A percentile compares a stretch with the other conserved stretches of the same genome.
Evolutionary conservation across 1,140 invertebrate genomes (phyloP).

Genomic region (Drosophila lini): DNA sequence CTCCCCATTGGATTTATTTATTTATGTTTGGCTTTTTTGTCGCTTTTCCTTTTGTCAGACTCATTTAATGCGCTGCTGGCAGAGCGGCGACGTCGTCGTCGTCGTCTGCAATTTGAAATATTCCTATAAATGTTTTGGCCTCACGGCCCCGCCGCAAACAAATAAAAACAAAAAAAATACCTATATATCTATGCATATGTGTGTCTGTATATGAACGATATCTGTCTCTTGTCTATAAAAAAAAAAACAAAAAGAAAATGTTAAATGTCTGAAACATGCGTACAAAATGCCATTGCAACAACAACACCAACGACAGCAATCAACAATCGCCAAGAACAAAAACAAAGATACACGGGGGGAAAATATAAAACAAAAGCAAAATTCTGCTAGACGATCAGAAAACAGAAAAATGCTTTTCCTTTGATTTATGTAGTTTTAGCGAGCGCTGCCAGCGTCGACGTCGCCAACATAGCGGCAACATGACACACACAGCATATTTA

Average conservation of each 20-base stretch:
- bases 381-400: slow-evolving; percentile 45
- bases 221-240: slow-evolving; percentile 71
- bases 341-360: slow-evolving; percentile 16
- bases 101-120: slow-evolving; percentile 69
- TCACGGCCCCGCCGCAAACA: slow-evolving; percentile 56
- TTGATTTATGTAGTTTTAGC: slow-evolving; percentile 79
- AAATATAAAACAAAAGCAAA: slow-evolving; percentile 45
- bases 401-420: slow-evolving; percentile 73
- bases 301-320: slow-evolving; percentile 53
- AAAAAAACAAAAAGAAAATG: slow-evolving; percentile 60
- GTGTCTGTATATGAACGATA: slow-evolving; percentile 58
- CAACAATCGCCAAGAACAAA: slow-evolving; percentile 56
- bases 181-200: background rate
- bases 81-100: slow-evolving; percentile 30
- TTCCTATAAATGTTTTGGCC: slow-evolving; percentile 76
- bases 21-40: slow-evolving; percentile 51
- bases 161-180: slow-evolving; percentile 34
- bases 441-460: slow-evolving; percentile 45
- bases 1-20: slow-evolving; percentile 32
- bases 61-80: slow-evolving; percentile 54
- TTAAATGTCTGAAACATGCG: slow-evolving; percentile 77
- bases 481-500: slow-evolving; percentile 44
- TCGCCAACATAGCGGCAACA: slow-evolving; percentile 28
- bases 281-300: slow-evolving; percentile 70
- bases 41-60: slow-evolving; percentile 49